Evolutionary conservation across 1,140 invertebrate genomes (phyloP), one percentile per base, ranked within the genome.

Genomic region (Cydia fagiglandana): DNA sequence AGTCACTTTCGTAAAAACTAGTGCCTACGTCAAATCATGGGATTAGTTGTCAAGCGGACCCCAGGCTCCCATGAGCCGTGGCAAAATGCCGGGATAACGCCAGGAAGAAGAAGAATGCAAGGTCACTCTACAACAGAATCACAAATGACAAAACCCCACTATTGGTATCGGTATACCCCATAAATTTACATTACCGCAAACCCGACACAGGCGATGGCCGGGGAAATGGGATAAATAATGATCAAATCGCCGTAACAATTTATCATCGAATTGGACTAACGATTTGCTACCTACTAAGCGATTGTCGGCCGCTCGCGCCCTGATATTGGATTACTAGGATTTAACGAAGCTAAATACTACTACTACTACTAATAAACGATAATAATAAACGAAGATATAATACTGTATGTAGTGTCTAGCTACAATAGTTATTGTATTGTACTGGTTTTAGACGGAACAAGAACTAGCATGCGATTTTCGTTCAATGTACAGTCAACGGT

Each of bases 221-320:
- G 20, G n/a, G 20, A 24, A 61, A 61, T 12, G 34, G 30, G 30
- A 70, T 70, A 70, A 70, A 45, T 70, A 70, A 41, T 45, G n/a
- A 70, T 70, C 66, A 70, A 70, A 38, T 17, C 34, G 66, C 66
- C n/a, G 30, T 70, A 38, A 38, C 66, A 70, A 70, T 70, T 38
- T 70, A 17, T 70, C 66, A 70, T 70, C 34, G 10, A 38, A 38
- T 70, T 70, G 66, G 28, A 70, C 66, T 70, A 68, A 64, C 28
- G 64, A 13, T 68, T 34, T 56, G 4, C 15, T 15, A 56, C n/a
- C 15, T 15, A 56, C n/a, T 56, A 61, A 24, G 56, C n/a, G 53
- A 56, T 56, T 7, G 53, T 17, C 53, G 15, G 15, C 53, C 53
- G 53, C n/a, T 5, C 53, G n/a, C 50, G 5, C 20, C 20, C 10